Evolutionary conservation across 2,113 vertebrate genomes (phyloP).

Genomic region (Psephotus haematonotus): DNA sequence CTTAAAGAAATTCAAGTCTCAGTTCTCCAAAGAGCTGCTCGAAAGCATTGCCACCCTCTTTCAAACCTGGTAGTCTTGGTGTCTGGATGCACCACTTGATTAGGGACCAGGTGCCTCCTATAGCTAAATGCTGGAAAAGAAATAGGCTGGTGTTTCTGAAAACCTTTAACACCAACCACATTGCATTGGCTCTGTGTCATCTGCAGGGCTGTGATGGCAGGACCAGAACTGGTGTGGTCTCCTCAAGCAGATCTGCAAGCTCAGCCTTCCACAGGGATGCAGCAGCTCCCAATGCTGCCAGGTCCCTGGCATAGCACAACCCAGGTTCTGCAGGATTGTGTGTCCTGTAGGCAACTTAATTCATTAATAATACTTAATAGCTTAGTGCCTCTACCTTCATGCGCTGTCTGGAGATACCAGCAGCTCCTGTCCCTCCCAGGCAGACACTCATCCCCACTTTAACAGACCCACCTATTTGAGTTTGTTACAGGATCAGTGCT

Average conservation of each 20-base stretch:
- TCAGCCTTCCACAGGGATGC: neutral
- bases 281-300: neutral
- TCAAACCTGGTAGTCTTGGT: neutral
- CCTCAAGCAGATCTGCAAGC: neutral
- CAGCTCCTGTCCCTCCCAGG: neutral
- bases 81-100: neutral
- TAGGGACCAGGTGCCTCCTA: neutral
- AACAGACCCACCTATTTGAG: neutral
- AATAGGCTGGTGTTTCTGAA: neutral
- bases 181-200: fast-evolving
- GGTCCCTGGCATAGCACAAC: neutral
- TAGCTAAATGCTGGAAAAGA: neutral
- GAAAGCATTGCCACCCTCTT: neutral
- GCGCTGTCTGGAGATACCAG: neutral
- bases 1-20: neutral
- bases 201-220: neutral
- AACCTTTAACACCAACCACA: fast-evolving
- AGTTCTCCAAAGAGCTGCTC: neutral
- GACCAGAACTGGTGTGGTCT: neutral
- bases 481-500: neutral
- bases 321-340: neutral
- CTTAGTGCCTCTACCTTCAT: neutral
- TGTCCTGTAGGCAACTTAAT: neutral
- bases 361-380: neutral
- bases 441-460: neutral